phyloP scores from a whole-genome alignment of 1,140 invertebrate genomes.

The Anastrepha ludens region DNA sequence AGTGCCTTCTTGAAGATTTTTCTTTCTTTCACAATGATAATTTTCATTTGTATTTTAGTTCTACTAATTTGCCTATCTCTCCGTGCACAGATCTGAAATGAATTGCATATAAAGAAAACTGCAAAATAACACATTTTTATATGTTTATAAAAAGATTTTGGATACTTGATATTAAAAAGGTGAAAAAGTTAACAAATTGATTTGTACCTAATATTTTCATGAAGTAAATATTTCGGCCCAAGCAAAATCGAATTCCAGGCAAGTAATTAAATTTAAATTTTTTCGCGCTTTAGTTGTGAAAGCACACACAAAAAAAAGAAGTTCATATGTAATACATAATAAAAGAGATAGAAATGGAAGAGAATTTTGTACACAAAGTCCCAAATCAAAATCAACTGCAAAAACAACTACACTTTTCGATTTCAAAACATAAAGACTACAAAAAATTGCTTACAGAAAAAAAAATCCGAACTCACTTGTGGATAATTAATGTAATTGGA shows the following conservation, averaged over 20 bases:
- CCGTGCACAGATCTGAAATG: neutral
- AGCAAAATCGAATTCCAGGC: slow-evolving; percentile 40
- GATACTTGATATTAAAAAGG: neutral
- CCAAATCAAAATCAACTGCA: neutral
- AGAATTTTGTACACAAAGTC: neutral
- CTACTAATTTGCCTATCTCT: neutral
- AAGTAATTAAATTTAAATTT: slow-evolving; percentile 26
- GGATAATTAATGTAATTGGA: too few species aligned
- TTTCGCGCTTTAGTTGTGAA: neutral
- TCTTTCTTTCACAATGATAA: neutral
- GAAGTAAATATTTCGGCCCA: slow-evolving; percentile 41
- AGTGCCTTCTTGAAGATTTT: slow-evolving; percentile 27
- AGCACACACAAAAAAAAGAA: slow-evolving; percentile 12
- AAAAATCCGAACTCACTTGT: too few species aligned
- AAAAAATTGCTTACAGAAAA: too few species aligned
- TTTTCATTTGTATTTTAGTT: neutral
- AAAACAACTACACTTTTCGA: too few species aligned
- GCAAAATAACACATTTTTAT: slow-evolving; percentile 39
- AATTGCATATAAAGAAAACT: slow-evolving; percentile 21
- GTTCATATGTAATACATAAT: neutral
- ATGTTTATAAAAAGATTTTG: slow-evolving; percentile 42
- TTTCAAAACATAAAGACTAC: too few species aligned
- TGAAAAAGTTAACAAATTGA: slow-evolving; percentile 43
- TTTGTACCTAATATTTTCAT: slow-evolving; percentile 50
- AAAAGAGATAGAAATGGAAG: neutral